Percentiles rank a stretch among this genome's conserved stretches.
These are phyloP conservation scores for Chloroceryle amazona DNA, from an alignment of 2,797 vertebrate species.

Conservation along the genomic window DNA sequence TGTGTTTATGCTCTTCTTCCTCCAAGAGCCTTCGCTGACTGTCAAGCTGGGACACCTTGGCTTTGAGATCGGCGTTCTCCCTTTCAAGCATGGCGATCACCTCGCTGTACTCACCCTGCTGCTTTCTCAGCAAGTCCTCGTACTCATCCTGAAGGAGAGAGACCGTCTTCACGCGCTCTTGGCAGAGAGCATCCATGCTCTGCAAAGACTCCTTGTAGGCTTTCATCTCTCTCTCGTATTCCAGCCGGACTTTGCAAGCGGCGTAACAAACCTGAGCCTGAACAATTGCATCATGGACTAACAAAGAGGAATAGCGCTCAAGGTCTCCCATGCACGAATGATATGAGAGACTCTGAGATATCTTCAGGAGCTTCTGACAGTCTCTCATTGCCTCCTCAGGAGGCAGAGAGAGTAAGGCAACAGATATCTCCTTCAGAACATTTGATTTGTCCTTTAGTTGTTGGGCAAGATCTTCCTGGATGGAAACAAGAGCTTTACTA, in stretches of 20 bases:
- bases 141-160: slow-evolving; percentile 87
- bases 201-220: slow-evolving; percentile 86
- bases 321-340: slow-evolving; percentile 76
- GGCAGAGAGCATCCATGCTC: slow-evolving; percentile 84
- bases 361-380: slow-evolving; percentile 84
- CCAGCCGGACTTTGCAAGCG: slow-evolving; percentile 87
- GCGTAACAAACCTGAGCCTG: slow-evolving; percentile 94
- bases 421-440: slow-evolving; percentile 86
- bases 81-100: slow-evolving; percentile 83
- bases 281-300: slow-evolving; percentile 91
- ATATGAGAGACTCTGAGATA: slow-evolving; percentile 82
- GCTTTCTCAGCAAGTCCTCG: slow-evolving; percentile 85
- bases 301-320: slow-evolving; percentile 82
- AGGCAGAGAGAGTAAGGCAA: slow-evolving; percentile 83
- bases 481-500: slow-evolving; percentile 80
- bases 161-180: slow-evolving; percentile 85
- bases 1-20: slow-evolving; percentile 83
- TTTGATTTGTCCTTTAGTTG: slow-evolving; percentile 90
- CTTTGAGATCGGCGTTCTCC: slow-evolving; percentile 89
- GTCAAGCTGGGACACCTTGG: slow-evolving; percentile 83
- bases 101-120: slow-evolving; percentile 85
- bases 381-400: slow-evolving; percentile 68
- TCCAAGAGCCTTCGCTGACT: slow-evolving; percentile 81
- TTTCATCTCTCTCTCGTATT: slow-evolving; percentile 86
- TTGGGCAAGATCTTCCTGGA: slow-evolving; percentile 86